These are phyloP conservation scores for Hippasteria phrygiana DNA, from an alignment of 53 echinoderm and acorn worm species.

Conservation along the genomic window DNA sequence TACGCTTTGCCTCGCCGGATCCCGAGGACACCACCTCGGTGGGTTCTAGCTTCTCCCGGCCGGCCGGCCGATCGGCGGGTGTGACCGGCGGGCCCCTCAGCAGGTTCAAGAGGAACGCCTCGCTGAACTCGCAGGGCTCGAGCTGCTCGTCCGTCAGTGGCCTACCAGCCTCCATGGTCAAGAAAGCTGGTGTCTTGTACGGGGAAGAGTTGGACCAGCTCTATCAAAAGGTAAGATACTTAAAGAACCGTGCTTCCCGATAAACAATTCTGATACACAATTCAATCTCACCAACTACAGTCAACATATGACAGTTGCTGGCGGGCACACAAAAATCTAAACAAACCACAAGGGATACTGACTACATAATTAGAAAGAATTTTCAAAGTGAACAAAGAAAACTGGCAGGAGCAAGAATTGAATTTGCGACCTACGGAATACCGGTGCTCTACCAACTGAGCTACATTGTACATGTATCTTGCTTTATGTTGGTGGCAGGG, in stretches of 20 bases:
- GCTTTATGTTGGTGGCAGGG: no score
- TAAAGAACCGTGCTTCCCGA: background rate
- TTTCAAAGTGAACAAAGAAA: no score
- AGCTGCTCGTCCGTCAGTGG: constrained; percentile 47
- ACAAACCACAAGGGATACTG: no score
- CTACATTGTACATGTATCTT: no score
- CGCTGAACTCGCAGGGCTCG: constrained; percentile 49
- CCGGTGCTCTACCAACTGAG: no score
- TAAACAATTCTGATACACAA: no score
- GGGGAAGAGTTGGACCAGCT: constrained; percentile 72
- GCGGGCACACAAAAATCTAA: no score
- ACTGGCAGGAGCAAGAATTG: no score
- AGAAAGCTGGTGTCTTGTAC: constrained; percentile 36
- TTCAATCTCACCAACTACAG: no score
- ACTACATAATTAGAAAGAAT: no score
- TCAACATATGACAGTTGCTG: no score
- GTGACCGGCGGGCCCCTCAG: background rate
- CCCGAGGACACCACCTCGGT: constrained; percentile 35
- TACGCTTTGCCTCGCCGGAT: background rate
- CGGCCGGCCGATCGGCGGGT: constrained; percentile 21
- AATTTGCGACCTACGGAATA: no score
- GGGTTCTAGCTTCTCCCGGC: constrained; percentile 41
- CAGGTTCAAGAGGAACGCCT: constrained; percentile 57
- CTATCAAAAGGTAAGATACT: constrained; percentile 69
- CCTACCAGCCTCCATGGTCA: constrained; percentile 21